phyloP scores from a whole-genome alignment of 2,797 vertebrate species.

The Coreius guichenoti region DNA sequence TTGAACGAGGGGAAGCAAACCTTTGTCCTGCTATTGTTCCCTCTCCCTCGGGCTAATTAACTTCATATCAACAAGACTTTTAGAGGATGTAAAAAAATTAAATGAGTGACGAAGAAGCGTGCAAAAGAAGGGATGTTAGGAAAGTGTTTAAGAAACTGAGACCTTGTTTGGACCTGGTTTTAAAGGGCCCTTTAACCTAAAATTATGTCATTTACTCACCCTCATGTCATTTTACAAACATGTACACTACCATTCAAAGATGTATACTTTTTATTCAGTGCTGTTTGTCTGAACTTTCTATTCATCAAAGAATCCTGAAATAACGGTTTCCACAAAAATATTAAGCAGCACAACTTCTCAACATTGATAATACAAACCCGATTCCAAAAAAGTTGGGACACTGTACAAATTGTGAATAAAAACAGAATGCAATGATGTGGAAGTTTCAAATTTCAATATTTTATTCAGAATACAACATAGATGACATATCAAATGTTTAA shows the following conservation, averaged over 20 bases:
- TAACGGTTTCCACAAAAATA: background rate
- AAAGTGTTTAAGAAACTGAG: background rate
- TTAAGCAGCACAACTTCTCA: background rate
- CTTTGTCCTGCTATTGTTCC: constrained; percentile 66
- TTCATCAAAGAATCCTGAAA: background rate
- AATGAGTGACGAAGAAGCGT: constrained; percentile 1
- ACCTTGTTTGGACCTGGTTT: background rate
- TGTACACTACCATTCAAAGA: background rate
- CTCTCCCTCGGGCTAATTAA: constrained; percentile 55
- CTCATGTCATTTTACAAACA: background rate
- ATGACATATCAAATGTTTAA: too few relatives aligned
- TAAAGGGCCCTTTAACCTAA: background rate
- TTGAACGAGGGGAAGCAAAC: constrained; percentile 58
- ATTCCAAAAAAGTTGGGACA: too few relatives aligned
- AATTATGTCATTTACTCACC: background rate
- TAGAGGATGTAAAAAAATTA: constrained; percentile 19
- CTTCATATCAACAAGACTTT: constrained; percentile 49
- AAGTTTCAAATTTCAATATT: too few relatives aligned
- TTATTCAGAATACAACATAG: too few relatives aligned
- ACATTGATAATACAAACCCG: background rate
- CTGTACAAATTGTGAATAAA: too few relatives aligned
- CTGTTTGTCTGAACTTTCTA: background rate
- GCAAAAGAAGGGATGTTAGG: constrained; percentile 36
- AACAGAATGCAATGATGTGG: too few relatives aligned
- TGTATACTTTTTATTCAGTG: too few relatives aligned